These are phyloP conservation scores for Ethmia dodecea DNA, from an alignment of 2,888 invertebrate genomes.

Conservation along the genomic window DNA sequence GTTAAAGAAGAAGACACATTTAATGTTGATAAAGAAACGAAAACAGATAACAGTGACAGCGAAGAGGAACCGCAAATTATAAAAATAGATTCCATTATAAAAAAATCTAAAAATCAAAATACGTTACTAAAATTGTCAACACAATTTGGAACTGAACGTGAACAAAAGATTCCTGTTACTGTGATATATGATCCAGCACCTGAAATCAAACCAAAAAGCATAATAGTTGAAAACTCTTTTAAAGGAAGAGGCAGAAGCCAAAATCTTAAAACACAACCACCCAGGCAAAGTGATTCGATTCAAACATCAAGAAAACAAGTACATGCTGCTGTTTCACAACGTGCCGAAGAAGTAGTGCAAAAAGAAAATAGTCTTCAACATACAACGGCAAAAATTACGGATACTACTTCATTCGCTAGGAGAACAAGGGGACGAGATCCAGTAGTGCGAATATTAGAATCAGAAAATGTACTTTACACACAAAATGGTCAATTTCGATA, in stretches of 20 bases:
- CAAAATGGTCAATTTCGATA: too few relatives aligned
- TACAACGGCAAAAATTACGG: too few relatives aligned
- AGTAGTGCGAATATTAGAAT: too few relatives aligned
- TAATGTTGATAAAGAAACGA: not conserved
- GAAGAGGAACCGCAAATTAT: not conserved
- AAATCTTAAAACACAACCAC: constrained; percentile 9
- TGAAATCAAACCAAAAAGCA: constrained; percentile 1
- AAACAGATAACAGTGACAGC: not conserved
- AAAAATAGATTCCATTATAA: not conserved
- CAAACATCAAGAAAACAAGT: too few relatives aligned
- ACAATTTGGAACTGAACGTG: constrained; percentile 10
- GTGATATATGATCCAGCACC: constrained; percentile 27
- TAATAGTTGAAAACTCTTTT: not conserved
- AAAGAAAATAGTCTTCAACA: too few relatives aligned
- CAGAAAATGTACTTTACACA: too few relatives aligned
- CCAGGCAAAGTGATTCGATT: not conserved
- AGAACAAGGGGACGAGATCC: too few relatives aligned
- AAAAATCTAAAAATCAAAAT: too few relatives aligned
- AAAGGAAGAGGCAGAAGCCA: constrained; percentile 2
- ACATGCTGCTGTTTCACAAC: too few relatives aligned
- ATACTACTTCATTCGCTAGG: too few relatives aligned
- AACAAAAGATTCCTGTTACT: constrained; percentile 26
- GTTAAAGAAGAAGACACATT: too few relatives aligned
- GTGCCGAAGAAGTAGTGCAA: too few relatives aligned
- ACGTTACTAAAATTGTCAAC: not conserved